Evolutionary conservation across 2,113 vertebrate species (phyloP).

Genomic region (human): DNA sequence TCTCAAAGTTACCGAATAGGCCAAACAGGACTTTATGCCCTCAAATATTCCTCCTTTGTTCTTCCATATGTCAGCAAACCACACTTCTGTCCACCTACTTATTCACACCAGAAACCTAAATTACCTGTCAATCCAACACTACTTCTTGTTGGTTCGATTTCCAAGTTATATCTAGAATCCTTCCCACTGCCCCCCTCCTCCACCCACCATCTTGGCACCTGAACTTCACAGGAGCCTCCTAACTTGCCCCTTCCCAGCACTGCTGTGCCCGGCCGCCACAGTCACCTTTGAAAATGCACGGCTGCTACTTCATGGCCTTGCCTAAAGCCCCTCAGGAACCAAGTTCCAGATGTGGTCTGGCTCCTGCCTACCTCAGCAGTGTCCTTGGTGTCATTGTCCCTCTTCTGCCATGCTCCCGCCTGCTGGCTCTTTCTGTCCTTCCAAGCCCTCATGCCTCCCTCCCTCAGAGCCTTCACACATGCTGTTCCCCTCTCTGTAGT

Average conservation of each 20-base stretch:
- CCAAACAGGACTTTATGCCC: background rate
- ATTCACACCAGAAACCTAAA: background rate
- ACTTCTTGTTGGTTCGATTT: background rate
- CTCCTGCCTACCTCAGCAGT: background rate
- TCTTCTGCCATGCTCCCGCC: background rate
- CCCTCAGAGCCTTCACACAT: background rate
- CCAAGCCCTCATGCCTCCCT: fast-evolving
- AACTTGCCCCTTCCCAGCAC: no score
- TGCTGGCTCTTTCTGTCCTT: no score
- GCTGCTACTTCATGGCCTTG: background rate
- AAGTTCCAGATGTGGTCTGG: background rate
- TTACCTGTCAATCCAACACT: background rate
- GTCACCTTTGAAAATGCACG: background rate
- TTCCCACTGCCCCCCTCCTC: background rate
- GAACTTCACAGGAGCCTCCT: background rate
- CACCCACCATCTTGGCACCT: background rate
- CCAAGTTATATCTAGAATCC: background rate
- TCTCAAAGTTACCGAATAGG: background rate
- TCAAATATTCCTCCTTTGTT: background rate
- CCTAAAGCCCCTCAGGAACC: background rate
- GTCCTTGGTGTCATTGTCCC: background rate
- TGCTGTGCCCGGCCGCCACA: background rate
- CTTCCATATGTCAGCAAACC: background rate
- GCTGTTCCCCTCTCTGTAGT: background rate
- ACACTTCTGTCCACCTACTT: no score